phyloP scores from a whole-genome alignment of 1,140 invertebrate species.

The Cryptotermes secundus region DNA sequence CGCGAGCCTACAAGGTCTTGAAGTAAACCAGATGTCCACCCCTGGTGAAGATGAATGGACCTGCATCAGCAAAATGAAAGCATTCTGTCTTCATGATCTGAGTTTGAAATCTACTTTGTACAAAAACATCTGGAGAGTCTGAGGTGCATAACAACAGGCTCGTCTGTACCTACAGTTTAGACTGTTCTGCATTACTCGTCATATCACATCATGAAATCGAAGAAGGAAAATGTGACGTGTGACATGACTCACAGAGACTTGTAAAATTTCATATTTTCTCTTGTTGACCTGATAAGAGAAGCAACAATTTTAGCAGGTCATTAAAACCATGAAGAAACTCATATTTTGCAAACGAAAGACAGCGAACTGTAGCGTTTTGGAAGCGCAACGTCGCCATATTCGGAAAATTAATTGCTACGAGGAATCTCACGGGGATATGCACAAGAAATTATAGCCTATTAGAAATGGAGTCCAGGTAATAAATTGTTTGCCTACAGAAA shows the following conservation, averaged over 20 bases:
- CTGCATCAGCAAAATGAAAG: background rate
- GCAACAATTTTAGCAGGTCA: background rate
- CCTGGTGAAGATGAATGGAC: background rate
- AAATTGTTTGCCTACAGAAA: too few relatives aligned
- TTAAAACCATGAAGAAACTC: background rate
- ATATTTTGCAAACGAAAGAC: background rate
- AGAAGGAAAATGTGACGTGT: background rate
- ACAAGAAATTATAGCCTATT: too few relatives aligned
- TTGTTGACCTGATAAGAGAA: background rate
- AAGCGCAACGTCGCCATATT: background rate
- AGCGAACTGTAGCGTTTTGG: background rate
- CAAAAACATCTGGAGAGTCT: background rate
- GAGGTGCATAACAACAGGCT: background rate
- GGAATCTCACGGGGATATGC: too few relatives aligned
- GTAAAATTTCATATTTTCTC: background rate
- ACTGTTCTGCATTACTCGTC: background rate
- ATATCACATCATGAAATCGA: background rate
- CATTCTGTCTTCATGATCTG: background rate
- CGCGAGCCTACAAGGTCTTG: too few relatives aligned
- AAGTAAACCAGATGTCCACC: too few relatives aligned
- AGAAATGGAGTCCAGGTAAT: too few relatives aligned
- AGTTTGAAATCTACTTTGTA: background rate
- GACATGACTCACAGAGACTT: background rate
- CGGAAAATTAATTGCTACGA: too few relatives aligned
- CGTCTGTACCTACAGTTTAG: background rate